Base-by-base conservation (phyloP, 2,888 invertebrate species). In the Alcis repandata region DNA sequence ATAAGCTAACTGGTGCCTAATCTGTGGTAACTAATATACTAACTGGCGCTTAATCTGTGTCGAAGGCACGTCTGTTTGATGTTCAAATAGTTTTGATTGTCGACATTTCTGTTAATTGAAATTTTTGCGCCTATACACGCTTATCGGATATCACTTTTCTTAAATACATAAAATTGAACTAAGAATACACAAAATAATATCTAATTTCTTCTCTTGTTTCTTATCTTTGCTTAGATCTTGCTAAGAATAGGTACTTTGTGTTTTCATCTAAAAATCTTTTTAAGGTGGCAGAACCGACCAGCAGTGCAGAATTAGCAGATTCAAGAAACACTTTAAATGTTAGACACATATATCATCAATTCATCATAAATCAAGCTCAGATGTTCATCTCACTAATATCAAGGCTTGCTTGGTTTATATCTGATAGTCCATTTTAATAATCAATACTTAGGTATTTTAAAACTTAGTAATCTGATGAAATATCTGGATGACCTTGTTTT, bases 101-200 rank as follows among this genome's bases (percentile, higher is more conserved):
- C 11, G 51, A 52, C 51, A 59, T 36, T 0, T 15, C 48, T 57
- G 57, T 57, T 48, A 48, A 48, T 20, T 36, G n/a, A 46, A 38
- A 15, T 57, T 11, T 45, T 20, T 45, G 7, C 20, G 13, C 13
- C 20, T 17, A n/a, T n/a, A n/a, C n/a, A 2, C 10, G 17, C 41
- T 10, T 13, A 45, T 20, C 8, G 19, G 45, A 45, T 19, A 22
- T 20, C 13, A 45, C 3, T 20, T 20, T 17, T 17, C n/a, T 41
- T n/a, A n/a, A n/a, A n/a, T n/a, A 17, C 13, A 1, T 45, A 9
- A 0, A 4, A 27, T 6, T 27, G 2, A 19, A 19, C 19, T 43
- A 19, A 43, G 19, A 15, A 43, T 1, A 43, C 10, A 43, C 2
- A 19, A 43, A 19, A 19, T 6, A 6, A n/a, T 13, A 38, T 38